Base-by-base conservation (phyloP, 2,797 vertebrate genomes). In the Arnoldichthys spilopterus region DNA sequence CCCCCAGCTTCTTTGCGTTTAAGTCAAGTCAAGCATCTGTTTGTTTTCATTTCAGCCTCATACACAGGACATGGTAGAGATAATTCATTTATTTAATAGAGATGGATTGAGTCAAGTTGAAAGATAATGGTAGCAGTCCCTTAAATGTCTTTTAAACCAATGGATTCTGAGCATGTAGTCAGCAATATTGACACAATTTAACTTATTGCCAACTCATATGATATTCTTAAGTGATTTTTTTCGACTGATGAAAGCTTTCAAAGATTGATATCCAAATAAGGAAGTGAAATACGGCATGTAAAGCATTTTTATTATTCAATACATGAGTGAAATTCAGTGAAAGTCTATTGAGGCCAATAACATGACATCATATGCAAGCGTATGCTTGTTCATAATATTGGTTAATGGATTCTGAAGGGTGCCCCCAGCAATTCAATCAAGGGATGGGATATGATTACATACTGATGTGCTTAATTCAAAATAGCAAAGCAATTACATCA, bases 401-500 rank as follows among this genome's bases (percentile, higher is more conserved):
- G 40, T 72, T 62, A 56, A 71, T 78, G 75, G 72, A 30, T 71
- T 68, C 56, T 68, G 6, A 68, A 67, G 54, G 6, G 47, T 75
- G 66, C 58, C 79, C 54, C 53, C 54, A 73, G 37, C 61, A 40
- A 30, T 72, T 71, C 58, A 45, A 69, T 72, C 54, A 75, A 66
- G 49, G 47, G 63, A 71, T 8, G 47, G 7, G 51, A 45, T 80
- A 63, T 5, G 6, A 28, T 80, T 79, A 63, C 70, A 74, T 51
- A 43, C 37, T 64, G 6, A 63, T 9, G 1, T 7, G 4, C 1
- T 45, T 12, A 20, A 40, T 80, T 77, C 28, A 34, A 68, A 59
- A 67, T 15, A 2, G 20, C 1, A 56, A 68, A 75, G 51, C 37
- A 67, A 77, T 84, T 71, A 85, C 86, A 84, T 66, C 61, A 86